These are phyloP conservation scores for Mesocricetus auratus DNA, from an alignment of 2,113 vertebrate species.

Conservation along the genomic window DNA sequence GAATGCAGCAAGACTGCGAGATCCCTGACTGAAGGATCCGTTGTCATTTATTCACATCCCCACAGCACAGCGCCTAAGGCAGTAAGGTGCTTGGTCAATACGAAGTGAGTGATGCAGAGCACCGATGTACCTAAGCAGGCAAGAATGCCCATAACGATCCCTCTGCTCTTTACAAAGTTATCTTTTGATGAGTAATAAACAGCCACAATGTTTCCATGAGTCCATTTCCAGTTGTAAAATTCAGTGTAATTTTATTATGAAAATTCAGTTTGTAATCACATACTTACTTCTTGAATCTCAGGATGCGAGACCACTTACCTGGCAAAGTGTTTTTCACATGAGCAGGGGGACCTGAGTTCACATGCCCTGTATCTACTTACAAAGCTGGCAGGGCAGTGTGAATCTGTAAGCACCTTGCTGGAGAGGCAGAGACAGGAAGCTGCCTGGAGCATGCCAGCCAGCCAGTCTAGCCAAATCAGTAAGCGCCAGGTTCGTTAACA, in stretches of 20 bases:
- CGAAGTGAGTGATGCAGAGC: conserved; percentile 1
- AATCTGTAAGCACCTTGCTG: background rate
- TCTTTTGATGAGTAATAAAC: conserved; percentile 4
- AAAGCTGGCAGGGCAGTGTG: too few species aligned
- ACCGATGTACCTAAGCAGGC: background rate
- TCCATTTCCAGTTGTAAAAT: background rate
- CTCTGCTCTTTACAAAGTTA: conserved; percentile 34
- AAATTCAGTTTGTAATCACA: background rate
- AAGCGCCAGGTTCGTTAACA: background rate
- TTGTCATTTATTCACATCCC: background rate
- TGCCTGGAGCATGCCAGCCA: background rate
- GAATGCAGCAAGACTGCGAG: background rate
- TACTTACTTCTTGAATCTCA: background rate
- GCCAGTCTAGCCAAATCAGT: background rate
- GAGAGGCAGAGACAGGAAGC: background rate
- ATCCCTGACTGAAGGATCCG: background rate
- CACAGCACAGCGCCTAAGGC: background rate
- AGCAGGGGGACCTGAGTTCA: background rate
- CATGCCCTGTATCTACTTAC: background rate
- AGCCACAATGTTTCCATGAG: background rate
- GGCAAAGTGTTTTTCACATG: background rate
- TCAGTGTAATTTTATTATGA: background rate
- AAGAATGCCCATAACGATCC: background rate
- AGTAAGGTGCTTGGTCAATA: background rate
- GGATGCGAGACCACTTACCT: background rate